Percentiles rank a stretch among this genome's conserved stretches.
Conservation (phyloP, 2,797 vertebrate species). For the Oreonectes daqikongensis region DNA sequence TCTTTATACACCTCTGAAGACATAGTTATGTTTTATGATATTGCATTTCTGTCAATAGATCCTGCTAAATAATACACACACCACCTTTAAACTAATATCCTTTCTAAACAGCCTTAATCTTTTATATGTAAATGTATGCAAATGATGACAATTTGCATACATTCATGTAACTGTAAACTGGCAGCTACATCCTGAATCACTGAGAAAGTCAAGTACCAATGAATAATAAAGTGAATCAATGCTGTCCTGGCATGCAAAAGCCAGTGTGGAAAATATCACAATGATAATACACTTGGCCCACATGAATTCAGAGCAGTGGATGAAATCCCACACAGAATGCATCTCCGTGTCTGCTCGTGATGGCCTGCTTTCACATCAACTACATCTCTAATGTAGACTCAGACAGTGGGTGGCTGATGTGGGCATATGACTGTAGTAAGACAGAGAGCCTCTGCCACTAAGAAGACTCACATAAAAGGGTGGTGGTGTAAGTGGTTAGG, state of each 20-base stretch:
- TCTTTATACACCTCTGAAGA: too few species aligned
- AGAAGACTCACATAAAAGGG: background rate
- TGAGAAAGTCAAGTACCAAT: constrained; percentile 27
- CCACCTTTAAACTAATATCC: too few species aligned
- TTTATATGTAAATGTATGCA: background rate
- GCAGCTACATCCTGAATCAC: constrained; percentile 33
- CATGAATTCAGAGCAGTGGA: constrained; percentile 41
- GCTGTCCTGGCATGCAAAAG: background rate
- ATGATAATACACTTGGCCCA: constrained; percentile 37
- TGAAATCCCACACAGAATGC: constrained; percentile 41
- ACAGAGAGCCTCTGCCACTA: background rate
- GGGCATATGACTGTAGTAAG: constrained; percentile 41
- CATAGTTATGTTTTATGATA: too few species aligned
- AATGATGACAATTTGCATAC: background rate
- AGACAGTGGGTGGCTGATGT: constrained; percentile 48
- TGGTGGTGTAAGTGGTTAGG: constrained; percentile 13
- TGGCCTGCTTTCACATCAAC: constrained; percentile 34
- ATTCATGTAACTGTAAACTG: background rate
- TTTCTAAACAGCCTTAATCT: too few species aligned
- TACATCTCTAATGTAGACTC: constrained; percentile 24
- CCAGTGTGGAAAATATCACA: constrained; percentile 35
- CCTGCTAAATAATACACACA: too few species aligned
- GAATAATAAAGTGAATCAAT: constrained; percentile 47
- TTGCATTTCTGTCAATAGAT: too few species aligned
- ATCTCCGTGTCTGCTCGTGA: constrained; percentile 40